Conservation (phyloP, 2,888 invertebrate species). For the Priocnemis perturbator region DNA sequence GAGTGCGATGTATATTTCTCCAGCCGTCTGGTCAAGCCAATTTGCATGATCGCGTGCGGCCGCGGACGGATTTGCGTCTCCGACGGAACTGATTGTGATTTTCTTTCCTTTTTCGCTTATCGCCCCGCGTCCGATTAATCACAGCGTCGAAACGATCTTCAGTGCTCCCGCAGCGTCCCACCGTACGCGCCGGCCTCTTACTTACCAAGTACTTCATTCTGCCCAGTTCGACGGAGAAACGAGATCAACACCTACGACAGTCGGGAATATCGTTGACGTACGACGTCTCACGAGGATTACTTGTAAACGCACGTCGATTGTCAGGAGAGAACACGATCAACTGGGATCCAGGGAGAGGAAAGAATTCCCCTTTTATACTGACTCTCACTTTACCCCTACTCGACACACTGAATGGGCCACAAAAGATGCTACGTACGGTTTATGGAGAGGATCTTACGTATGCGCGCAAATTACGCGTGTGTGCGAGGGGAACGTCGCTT, state of each 20-base stretch:
- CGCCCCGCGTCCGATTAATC: too few species aligned
- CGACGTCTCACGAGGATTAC: conserved; percentile 11
- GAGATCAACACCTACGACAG: conserved; percentile 13
- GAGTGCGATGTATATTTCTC: too few species aligned
- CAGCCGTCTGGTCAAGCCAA: too few species aligned
- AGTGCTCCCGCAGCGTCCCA: too few species aligned
- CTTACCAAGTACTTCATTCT: conserved; percentile 77
- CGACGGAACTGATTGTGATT: too few species aligned
- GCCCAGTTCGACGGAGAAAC: conserved; percentile 33
- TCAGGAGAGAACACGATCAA: conserved; percentile 61
- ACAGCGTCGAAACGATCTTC: too few species aligned
- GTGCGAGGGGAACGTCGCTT: conserved; percentile 30
- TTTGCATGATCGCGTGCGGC: too few species aligned
- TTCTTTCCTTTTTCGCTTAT: too few species aligned
- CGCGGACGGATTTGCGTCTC: too few species aligned
- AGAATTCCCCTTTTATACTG: conserved; percentile 74
- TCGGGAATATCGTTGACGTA: conserved; percentile 1
- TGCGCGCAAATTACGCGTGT: conserved; percentile 11
- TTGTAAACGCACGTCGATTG: conserved; percentile 32
- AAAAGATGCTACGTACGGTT: conserved; percentile 45
- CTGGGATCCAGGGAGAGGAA: conserved; percentile 69
- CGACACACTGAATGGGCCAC: conserved; percentile 40
- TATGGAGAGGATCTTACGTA: conserved; percentile 37
- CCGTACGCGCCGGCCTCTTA: conserved; percentile 24
- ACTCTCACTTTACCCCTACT: conserved; percentile 73